phyloP scores from a whole-genome alignment of 2,797 vertebrate species.

The Antrozous pallidus region DNA sequence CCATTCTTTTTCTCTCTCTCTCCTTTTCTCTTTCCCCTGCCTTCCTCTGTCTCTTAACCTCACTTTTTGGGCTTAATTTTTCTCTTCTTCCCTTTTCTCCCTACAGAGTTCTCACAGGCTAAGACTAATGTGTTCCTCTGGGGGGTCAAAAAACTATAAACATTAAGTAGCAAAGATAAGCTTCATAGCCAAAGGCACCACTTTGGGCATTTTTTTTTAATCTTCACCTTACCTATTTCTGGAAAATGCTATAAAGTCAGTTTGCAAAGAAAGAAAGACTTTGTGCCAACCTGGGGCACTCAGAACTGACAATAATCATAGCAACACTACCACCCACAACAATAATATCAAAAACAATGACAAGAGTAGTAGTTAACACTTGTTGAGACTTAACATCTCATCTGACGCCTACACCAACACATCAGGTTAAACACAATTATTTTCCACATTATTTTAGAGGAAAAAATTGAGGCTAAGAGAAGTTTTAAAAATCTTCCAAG shows the following conservation, averaged over 20 bases:
- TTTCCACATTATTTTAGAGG: background rate
- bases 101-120: background rate
- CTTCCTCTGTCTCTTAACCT: background rate
- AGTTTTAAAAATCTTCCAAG: constrained; percentile 26
- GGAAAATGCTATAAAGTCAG: background rate
- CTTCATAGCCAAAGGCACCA: background rate
- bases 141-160: background rate
- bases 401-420: background rate
- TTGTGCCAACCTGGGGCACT: background rate
- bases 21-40: background rate
- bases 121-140: background rate
- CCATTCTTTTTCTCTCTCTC: too few relatives aligned
- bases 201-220: background rate
- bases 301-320: background rate
- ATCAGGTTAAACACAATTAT: background rate
- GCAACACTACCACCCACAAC: background rate
- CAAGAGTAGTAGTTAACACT: background rate
- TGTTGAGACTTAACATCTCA: background rate
- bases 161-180: background rate
- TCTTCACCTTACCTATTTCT: background rate
- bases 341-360: background rate
- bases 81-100: background rate
- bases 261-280: background rate
- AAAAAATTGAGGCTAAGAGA: constrained; percentile 8
- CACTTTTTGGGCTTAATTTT: background rate